Conservation (phyloP, 2,888 invertebrate genomes). For the Acrobasis suavella region DNA sequence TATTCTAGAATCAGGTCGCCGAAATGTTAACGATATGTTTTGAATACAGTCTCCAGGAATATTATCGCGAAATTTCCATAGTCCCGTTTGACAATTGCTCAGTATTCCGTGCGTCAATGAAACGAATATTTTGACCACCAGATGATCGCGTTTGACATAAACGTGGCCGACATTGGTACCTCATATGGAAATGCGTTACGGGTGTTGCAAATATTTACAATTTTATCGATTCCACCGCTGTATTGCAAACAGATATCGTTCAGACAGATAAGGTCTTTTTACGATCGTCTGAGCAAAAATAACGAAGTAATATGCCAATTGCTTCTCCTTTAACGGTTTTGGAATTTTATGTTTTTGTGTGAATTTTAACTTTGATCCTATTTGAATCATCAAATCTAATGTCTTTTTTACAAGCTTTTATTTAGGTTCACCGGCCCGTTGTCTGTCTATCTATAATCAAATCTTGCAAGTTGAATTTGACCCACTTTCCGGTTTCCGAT, state of each 20-base stretch:
- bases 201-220: conserved; percentile 5
- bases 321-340: neutral
- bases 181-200: conserved; percentile 1
- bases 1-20: too few relatives aligned
- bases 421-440: too few relatives aligned
- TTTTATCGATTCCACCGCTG: neutral
- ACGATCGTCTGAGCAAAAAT: neutral
- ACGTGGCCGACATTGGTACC: neutral
- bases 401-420: too few relatives aligned
- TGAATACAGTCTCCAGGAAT: neutral
- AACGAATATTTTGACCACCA: conserved; percentile 34
- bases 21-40: neutral
- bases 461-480: too few relatives aligned
- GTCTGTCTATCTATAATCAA: too few relatives aligned
- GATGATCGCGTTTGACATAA: conserved; percentile 31
- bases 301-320: neutral
- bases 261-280: neutral
- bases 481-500: too few relatives aligned
- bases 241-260: neutral
- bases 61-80: conserved; percentile 18
- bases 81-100: conserved; percentile 23
- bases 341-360: too few relatives aligned
- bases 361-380: too few relatives aligned
- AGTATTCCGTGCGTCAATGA: conserved; percentile 44
- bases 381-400: too few relatives aligned